Conservation (phyloP, 2,113 vertebrate genomes). For the Serilophus lunatus region DNA sequence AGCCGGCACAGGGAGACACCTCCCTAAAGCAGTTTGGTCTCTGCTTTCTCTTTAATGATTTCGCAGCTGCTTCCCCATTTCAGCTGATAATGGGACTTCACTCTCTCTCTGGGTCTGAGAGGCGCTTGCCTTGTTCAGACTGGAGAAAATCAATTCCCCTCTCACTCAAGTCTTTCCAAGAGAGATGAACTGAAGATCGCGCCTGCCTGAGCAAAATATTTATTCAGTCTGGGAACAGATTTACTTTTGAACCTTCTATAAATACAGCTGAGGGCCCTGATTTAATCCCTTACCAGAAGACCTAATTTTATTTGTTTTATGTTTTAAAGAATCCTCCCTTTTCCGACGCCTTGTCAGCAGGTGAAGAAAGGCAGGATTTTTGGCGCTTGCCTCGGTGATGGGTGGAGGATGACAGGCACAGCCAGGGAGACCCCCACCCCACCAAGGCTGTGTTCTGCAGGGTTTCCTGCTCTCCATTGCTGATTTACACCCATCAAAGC, state of each 20-base stretch:
- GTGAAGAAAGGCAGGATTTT: neutral
- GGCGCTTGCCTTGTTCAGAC: constrained; percentile 12
- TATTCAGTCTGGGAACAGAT: constrained; percentile 54
- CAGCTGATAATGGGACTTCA: constrained; percentile 17
- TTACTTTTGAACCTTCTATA: constrained; percentile 62
- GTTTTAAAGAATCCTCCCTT: neutral
- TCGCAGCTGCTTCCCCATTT: constrained; percentile 33
- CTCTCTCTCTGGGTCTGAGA: neutral
- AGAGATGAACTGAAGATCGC: constrained; percentile 45
- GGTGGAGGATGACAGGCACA: neutral
- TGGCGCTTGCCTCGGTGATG: neutral
- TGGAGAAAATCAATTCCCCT: constrained; percentile 58
- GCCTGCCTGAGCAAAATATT: constrained; percentile 58
- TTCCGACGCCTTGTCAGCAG: neutral
- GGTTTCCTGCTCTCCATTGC: neutral
- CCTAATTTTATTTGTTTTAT: constrained; percentile 34
- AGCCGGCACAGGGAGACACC: fast-evolving
- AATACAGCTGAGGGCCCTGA: constrained; percentile 19
- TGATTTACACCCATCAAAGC: neutral
- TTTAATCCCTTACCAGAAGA: constrained; percentile 44
- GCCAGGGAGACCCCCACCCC: neutral
- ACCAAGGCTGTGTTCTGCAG: neutral
- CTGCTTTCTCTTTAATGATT: neutral
- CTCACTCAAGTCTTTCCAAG: constrained; percentile 45
- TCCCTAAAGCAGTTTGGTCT: neutral